Conservation (phyloP, 2,888 invertebrate species). For the Cephus spinipes region DNA sequence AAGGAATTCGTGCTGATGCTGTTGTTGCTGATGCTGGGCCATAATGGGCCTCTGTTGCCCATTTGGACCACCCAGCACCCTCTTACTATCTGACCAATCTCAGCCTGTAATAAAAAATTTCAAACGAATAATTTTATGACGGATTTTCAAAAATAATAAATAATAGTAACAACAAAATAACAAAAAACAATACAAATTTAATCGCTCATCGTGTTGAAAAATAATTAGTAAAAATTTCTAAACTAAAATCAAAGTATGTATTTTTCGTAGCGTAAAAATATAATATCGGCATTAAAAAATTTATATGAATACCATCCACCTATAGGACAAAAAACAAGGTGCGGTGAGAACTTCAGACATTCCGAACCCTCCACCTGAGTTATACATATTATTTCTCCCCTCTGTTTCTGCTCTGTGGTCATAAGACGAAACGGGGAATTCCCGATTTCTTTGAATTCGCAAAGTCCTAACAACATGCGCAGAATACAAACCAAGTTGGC, state of each 20-base stretch:
- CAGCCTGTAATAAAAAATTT: conserved; percentile 13
- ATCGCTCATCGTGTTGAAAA: not conserved
- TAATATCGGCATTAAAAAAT: not conserved
- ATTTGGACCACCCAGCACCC: conserved; percentile 59
- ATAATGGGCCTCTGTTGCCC: conserved; percentile 64
- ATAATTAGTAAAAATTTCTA: not conserved
- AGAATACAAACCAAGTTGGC: not conserved
- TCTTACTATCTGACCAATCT: conserved; percentile 35
- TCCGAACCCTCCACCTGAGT: not conserved
- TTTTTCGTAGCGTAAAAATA: not conserved
- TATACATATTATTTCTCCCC: not conserved
- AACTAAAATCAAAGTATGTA: not conserved
- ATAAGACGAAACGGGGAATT: not conserved
- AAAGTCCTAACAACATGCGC: not conserved
- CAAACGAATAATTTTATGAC: not conserved
- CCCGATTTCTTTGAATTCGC: too few species aligned
- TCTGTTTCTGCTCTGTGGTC: not conserved
- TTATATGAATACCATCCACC: not conserved
- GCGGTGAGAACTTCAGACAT: not conserved
- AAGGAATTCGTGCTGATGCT: conserved; percentile 77
- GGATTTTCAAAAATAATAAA: not conserved
- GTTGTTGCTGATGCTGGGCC: conserved; percentile 60
- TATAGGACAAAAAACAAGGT: conserved; percentile 3
- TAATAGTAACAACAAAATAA: not conserved
- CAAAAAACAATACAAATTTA: not conserved